Conservation (phyloP, 2,797 vertebrate genomes). For the Alectoris magna region DNA sequence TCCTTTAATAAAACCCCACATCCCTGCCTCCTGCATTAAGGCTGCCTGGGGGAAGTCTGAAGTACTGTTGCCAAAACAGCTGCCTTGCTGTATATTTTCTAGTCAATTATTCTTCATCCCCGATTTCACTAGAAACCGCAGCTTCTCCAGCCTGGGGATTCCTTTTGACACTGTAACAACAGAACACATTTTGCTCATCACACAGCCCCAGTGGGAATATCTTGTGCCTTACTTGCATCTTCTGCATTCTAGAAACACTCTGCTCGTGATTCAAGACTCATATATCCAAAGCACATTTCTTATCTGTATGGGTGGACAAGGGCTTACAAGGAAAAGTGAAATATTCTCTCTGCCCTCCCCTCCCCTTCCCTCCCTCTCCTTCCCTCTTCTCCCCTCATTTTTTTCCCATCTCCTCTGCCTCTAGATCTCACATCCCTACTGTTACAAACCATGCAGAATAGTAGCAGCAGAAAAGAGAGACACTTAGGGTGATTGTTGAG, state of each 20-base stretch:
- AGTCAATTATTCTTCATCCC: background rate
- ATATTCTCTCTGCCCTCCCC: too few relatives aligned
- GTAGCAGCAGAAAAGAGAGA: background rate
- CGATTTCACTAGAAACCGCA: background rate
- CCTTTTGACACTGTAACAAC: background rate
- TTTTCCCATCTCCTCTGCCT: background rate
- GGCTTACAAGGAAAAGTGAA: background rate
- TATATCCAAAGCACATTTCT: background rate
- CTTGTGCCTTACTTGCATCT: accelerated
- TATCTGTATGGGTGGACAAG: background rate
- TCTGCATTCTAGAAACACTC: background rate
- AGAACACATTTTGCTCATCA: conserved; percentile 21
- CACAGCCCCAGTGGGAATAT: background rate
- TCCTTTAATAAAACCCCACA: background rate
- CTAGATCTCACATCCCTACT: background rate
- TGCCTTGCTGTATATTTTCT: background rate
- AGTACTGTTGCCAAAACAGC: background rate
- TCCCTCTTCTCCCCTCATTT: too few relatives aligned
- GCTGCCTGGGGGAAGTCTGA: background rate
- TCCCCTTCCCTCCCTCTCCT: too few relatives aligned
- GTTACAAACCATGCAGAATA: background rate
- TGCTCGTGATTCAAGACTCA: background rate
- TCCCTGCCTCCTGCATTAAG: background rate
- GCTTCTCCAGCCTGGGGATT: background rate
- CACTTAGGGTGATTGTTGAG: background rate